Evolutionary conservation across 2,113 vertebrate genomes (phyloP).

Genomic region (Fulica atra): DNA sequence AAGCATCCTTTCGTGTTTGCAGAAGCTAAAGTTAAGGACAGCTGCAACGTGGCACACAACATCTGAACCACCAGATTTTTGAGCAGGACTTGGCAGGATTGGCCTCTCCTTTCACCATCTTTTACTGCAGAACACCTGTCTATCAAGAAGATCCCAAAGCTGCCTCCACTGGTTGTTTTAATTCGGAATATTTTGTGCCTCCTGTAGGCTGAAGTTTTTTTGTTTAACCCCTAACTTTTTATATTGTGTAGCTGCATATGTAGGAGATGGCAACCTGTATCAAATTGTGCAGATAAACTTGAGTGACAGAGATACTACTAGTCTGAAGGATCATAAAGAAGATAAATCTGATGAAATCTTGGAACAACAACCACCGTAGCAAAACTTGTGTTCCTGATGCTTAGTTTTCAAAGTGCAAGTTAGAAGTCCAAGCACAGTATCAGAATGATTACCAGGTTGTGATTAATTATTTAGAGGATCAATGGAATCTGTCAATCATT

Average conservation of each 20-base stretch:
- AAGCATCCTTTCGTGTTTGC: not conserved
- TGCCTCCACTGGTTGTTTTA: not conserved
- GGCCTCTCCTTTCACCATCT: not conserved
- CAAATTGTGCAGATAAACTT: not conserved
- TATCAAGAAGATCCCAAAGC: not conserved
- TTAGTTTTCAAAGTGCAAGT: not conserved
- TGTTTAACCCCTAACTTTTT: not conserved
- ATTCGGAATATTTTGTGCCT: not conserved
- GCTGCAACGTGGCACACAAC: not conserved
- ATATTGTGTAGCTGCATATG: not conserved
- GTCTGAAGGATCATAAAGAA: not conserved
- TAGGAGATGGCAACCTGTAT: not conserved
- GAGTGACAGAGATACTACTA: not conserved
- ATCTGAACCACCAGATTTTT: not conserved
- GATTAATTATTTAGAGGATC: slow-evolving; percentile 45
- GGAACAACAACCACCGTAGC: not conserved
- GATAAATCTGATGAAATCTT: not conserved
- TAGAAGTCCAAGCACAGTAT: not conserved
- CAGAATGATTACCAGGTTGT: not conserved
- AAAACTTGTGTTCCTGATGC: not conserved
- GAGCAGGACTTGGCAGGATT: not conserved
- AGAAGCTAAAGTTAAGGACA: not conserved
- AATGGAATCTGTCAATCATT: slow-evolving; percentile 18
- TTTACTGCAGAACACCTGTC: not conserved
- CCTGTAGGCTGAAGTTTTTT: not conserved